A percentile compares a stretch with the other conserved stretches of the same genome.
Conservation (phyloP, 2,888 invertebrate genomes). For the Drosophila prolongata region DNA sequence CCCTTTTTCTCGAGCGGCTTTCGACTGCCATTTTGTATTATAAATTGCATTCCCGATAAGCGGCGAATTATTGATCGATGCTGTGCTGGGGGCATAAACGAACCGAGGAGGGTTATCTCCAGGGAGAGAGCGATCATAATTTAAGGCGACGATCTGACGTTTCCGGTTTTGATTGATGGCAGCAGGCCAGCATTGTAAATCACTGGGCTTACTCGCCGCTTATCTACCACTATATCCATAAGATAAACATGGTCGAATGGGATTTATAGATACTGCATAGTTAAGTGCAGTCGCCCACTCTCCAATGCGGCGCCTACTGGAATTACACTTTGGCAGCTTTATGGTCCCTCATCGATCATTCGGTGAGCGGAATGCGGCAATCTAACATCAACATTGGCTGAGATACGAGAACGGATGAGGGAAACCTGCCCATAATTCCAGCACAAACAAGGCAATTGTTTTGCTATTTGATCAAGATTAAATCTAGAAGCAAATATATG, state of each 20-base stretch:
- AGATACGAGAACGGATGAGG: constrained; percentile 33
- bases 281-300: constrained; percentile 19
- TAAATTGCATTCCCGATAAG: constrained; percentile 76
- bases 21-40: constrained; percentile 77
- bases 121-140: constrained; percentile 39
- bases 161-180: constrained; percentile 64
- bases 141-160: constrained; percentile 56
- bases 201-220: constrained; percentile 27
- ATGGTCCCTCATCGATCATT: constrained; percentile 66
- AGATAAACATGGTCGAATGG: constrained; percentile 21
- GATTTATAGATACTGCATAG: constrained; percentile 20
- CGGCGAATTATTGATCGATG: constrained; percentile 62
- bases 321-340: constrained; percentile 69
- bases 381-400: constrained; percentile 41
- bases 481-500: constrained; percentile 5
- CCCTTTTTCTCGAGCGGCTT: constrained; percentile 51
- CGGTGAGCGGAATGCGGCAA: constrained; percentile 36
- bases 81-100: constrained; percentile 22
- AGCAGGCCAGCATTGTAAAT: constrained; percentile 31
- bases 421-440: constrained; percentile 16
- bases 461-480: constrained; percentile 13
- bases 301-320: constrained; percentile 69
- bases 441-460: constrained; percentile 26
- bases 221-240: constrained; percentile 40
- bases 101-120: background rate